Percentiles rank a stretch among this genome's conserved stretches.
These are phyloP conservation scores for Danio rerio DNA, from an alignment of 2,113 vertebrate species.

Conservation along the genomic window GRCz12tu NC_133180.1:39808501-39809000, in stretches of 20 bases:
- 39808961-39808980: conserved; percentile 18
- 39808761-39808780: background rate
- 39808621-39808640: conserved; percentile 7
- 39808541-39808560: conserved; percentile 27
- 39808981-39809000: conserved; percentile 34
- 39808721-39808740: background rate
- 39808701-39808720: background rate
- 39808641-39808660: conserved; percentile 62
- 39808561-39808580: conserved; percentile 51
- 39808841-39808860: conserved; percentile 29
- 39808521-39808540: conserved; percentile 22
- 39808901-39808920: conserved; percentile 8
- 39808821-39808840: conserved; percentile 5
- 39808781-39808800: background rate
- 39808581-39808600: conserved; percentile 65
- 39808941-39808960: conserved; percentile 32
- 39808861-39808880: background rate
- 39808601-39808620: conserved; percentile 59
- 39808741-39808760: background rate
- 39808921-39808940: conserved; percentile 39
- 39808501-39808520: conserved; percentile 1
- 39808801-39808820: conserved; percentile 1
- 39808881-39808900: conserved; percentile 1
- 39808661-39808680: conserved; percentile 49
- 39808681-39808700: conserved; percentile 30